phyloP scores from a whole-genome alignment of 2,797 vertebrate genomes.

The Enteromius anoplus region DNA sequence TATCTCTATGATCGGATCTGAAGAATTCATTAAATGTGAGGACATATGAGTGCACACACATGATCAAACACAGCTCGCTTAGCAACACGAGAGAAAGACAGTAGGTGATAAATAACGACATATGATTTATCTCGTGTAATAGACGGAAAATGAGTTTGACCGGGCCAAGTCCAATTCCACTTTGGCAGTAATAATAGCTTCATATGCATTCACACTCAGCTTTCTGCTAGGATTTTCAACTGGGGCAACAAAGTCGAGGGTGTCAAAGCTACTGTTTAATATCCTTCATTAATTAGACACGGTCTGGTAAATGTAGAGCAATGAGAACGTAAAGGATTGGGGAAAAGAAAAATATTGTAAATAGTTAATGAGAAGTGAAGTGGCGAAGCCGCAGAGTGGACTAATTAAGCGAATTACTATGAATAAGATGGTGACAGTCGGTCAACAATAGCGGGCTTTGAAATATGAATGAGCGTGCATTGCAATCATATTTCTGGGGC shows the following conservation, averaged over 20 bases:
- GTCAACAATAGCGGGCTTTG: neutral
- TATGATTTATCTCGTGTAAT: constrained; percentile 54
- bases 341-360: neutral
- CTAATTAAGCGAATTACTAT: constrained; percentile 50
- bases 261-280: constrained; percentile 26
- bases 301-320: constrained; percentile 9
- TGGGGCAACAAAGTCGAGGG: constrained; percentile 24
- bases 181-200: neutral
- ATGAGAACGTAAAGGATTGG: constrained; percentile 1
- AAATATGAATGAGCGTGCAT: constrained; percentile 21
- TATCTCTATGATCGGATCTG: constrained; percentile 44
- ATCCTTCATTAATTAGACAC: constrained; percentile 18
- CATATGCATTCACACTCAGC: neutral
- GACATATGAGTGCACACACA: constrained; percentile 29
- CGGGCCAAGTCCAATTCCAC: neutral
- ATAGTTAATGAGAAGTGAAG: constrained; percentile 48
- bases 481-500: constrained; percentile 1
- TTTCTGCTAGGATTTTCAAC: neutral
- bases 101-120: constrained; percentile 36
- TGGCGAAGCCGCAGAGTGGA: constrained; percentile 39
- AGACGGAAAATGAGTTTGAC: constrained; percentile 50
- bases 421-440: constrained; percentile 36
- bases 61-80: neutral
- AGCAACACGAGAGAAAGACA: constrained; percentile 31
- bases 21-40: constrained; percentile 42